phyloP scores from a whole-genome alignment of 2,888 invertebrate species.

The Rotaria macrura region DNA sequence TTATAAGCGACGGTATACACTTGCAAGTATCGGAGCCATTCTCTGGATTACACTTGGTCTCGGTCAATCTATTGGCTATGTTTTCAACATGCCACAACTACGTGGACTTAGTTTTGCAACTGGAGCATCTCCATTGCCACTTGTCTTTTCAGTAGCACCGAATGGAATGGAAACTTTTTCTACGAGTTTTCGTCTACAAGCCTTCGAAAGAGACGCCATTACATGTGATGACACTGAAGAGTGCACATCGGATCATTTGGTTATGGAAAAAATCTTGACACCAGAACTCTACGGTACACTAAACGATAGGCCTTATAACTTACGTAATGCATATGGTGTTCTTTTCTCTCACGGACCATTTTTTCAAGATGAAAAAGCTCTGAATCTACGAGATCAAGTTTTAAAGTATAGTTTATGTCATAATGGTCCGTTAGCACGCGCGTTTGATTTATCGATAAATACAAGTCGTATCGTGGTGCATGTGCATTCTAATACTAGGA shows the following conservation, averaged over 20 bases:
- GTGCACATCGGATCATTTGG: not conserved
- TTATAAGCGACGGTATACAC: not conserved
- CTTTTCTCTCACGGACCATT: not conserved
- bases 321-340: conserved; percentile 1
- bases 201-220: not conserved
- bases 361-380: not conserved
- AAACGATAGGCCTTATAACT: not conserved
- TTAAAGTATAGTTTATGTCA: not conserved
- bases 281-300: not conserved
- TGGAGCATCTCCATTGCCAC: not conserved
- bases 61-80: not conserved
- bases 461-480: not conserved
- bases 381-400: not conserved
- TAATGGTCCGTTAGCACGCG: not conserved
- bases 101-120: not conserved
- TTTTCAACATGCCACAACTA: not conserved
- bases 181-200: not conserved
- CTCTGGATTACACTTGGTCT: not conserved
- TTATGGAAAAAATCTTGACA: not conserved
- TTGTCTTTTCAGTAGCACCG: not conserved
- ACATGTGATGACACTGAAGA: not conserved
- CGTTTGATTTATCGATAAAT: not conserved
- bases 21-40: not conserved
- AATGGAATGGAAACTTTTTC: not conserved
- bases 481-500: not conserved